phyloP scores from a whole-genome alignment of 1,140 invertebrate species.

The Chymomyza costata region DNA sequence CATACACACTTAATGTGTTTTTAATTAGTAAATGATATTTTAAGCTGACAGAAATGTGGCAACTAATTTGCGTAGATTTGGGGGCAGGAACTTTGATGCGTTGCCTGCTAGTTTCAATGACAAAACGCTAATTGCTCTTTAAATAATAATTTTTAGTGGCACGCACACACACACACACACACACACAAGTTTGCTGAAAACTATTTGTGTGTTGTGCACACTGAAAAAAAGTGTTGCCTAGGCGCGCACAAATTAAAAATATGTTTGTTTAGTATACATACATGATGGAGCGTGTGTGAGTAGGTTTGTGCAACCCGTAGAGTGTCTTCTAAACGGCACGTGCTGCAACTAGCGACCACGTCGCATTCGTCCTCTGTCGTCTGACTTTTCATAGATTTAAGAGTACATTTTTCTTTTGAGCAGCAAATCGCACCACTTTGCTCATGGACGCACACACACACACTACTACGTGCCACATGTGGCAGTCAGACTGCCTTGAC shows the following conservation, averaged over 20 bases:
- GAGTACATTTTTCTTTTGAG: conserved; percentile 58
- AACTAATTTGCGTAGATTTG: too few species aligned
- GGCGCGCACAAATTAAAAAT: not conserved
- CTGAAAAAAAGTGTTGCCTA: not conserved
- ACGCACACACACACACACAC: not conserved
- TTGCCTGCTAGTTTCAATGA: too few species aligned
- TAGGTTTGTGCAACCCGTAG: not conserved
- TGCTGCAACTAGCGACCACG: conserved; percentile 44
- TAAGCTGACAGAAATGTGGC: conserved; percentile 24
- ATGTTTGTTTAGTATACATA: conserved; percentile 28
- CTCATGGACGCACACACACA: conserved; percentile 4
- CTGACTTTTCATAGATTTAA: conserved; percentile 68
- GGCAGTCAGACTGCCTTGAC: conserved; percentile 9
- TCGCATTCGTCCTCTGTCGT: conserved; percentile 31
- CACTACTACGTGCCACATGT: conserved; percentile 45
- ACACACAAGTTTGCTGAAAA: too few species aligned
- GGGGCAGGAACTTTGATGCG: conserved; percentile 15
- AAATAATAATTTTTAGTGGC: not conserved
- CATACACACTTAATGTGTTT: conserved; percentile 39
- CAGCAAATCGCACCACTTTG: conserved; percentile 29
- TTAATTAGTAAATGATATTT: conserved; percentile 56
- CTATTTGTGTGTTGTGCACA: too few species aligned
- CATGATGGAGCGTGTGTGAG: conserved; percentile 7
- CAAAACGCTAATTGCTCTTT: too few species aligned
- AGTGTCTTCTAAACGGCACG: conserved; percentile 17